Evolutionary conservation across 2,113 vertebrate genomes (phyloP).

Genomic region (Tor tambroides): DNA sequence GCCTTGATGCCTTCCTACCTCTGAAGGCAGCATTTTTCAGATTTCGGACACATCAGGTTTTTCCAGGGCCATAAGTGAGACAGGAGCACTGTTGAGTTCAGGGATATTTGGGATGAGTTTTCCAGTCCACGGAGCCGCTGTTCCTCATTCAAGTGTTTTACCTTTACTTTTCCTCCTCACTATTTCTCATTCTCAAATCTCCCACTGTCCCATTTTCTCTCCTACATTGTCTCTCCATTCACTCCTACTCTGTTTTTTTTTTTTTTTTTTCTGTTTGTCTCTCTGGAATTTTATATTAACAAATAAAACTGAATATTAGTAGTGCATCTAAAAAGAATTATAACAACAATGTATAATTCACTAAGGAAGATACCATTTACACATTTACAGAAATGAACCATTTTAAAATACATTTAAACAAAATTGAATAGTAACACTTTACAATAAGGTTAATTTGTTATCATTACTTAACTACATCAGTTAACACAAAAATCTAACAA

Average conservation of each 20-base stretch:
- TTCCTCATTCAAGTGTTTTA: too few species aligned
- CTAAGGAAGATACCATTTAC: background rate
- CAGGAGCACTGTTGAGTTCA: background rate
- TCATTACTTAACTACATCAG: too few species aligned
- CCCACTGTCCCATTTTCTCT: background rate
- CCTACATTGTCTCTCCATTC: background rate
- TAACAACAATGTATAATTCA: background rate
- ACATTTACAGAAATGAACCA: background rate
- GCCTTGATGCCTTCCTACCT: background rate
- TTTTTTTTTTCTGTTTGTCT: background rate
- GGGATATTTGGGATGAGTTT: slow-evolving; percentile 38
- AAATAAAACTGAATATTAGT: background rate
- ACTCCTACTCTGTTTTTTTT: slow-evolving; percentile 11
- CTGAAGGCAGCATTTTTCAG: background rate
- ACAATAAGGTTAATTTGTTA: background rate
- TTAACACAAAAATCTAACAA: too few species aligned
- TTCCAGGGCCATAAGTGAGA: background rate
- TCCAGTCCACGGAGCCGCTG: slow-evolving; percentile 33
- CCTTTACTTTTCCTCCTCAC: background rate
- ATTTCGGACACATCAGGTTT: background rate
- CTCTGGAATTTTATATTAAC: background rate
- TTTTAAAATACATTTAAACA: background rate
- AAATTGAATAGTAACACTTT: background rate
- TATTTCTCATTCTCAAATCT: background rate
- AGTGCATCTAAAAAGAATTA: background rate